Percentiles rank a stretch among this genome's conserved stretches.
Conservation (phyloP, 2,797 vertebrate genomes). For the Diplodus sargus region DNA sequence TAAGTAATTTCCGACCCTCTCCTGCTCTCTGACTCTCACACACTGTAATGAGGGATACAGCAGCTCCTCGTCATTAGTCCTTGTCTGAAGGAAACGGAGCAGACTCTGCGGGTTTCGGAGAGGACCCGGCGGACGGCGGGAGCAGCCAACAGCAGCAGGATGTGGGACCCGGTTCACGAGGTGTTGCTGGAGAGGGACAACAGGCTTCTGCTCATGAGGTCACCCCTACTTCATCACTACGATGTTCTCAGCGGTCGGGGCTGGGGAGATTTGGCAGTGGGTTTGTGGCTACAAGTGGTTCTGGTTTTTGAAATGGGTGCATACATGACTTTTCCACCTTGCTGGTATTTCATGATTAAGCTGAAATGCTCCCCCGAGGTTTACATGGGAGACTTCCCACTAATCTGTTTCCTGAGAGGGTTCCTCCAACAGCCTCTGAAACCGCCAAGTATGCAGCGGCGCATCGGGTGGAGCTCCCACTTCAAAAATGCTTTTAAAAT, state of each 20-base stretch:
- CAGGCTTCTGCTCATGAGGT: conserved; percentile 70
- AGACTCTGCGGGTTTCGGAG: conserved; percentile 39
- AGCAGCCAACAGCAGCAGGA: conserved; percentile 68
- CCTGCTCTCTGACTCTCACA: conserved; percentile 32
- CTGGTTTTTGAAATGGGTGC: conserved; percentile 39
- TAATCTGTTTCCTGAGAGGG: conserved; percentile 21
- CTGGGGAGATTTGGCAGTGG: conserved; percentile 25
- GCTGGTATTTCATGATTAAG: conserved; percentile 50
- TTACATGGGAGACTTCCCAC: conserved; percentile 4
- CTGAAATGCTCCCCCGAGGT: conserved; percentile 36
- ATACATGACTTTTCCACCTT: conserved; percentile 62
- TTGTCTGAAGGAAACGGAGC: conserved; percentile 56
- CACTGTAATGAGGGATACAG: conserved; percentile 35
- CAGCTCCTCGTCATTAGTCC: conserved; percentile 51
- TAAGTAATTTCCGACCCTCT: conserved; percentile 59
- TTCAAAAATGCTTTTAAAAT: neutral
- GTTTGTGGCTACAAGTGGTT: conserved; percentile 57
- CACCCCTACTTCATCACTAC: conserved; percentile 39
- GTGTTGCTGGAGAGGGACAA: conserved; percentile 81
- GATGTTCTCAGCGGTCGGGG: conserved; percentile 29
- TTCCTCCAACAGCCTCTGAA: neutral
- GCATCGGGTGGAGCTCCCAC: neutral
- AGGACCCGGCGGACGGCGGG: conserved; percentile 57
- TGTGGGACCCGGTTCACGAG: conserved; percentile 73
- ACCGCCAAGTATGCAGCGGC: neutral